These are phyloP conservation scores for Sceloporus tristichus DNA, from an alignment of 2,113 vertebrate genomes.

Conservation along the genomic window DNA sequence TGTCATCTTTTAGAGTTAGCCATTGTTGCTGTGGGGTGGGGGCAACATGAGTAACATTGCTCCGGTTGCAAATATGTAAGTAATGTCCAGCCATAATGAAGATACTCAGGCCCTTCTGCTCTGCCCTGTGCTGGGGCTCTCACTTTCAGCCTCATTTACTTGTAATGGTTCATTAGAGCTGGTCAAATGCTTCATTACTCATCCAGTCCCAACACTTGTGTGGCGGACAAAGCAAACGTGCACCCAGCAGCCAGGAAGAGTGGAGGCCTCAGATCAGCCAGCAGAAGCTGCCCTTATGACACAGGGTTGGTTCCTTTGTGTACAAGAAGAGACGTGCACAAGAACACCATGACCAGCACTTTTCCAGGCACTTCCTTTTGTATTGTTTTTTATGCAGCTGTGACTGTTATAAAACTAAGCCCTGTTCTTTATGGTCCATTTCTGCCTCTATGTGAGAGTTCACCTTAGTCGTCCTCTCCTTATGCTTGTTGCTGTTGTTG, in stretches of 20 bases:
- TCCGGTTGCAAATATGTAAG: slow-evolving; percentile 6
- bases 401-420: neutral
- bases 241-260: neutral
- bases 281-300: neutral
- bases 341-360: neutral
- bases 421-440: neutral
- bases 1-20: neutral
- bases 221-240: slow-evolving; percentile 11
- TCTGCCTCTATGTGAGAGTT: neutral
- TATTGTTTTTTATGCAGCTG: neutral
- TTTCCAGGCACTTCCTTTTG: neutral
- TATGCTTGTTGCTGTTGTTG: neutral
- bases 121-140: slow-evolving; percentile 47
- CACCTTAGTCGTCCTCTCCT: neutral
- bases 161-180: slow-evolving; percentile 71
- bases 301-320: neutral
- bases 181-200: slow-evolving; percentile 65
- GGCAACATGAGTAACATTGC: neutral
- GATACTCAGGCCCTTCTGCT: slow-evolving; percentile 47
- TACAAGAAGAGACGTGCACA: neutral
- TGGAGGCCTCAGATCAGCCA: neutral
- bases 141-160: slow-evolving; percentile 62
- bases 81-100: slow-evolving; percentile 61
- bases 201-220: slow-evolving; percentile 36
- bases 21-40: neutral